A percentile compares a stretch with the other conserved stretches of the same genome.
These are phyloP conservation scores for Oopsacas minuta DNA, from an alignment of 37 sponge, comb jelly and placozoan genomes.

Conservation along the genomic window DNA sequence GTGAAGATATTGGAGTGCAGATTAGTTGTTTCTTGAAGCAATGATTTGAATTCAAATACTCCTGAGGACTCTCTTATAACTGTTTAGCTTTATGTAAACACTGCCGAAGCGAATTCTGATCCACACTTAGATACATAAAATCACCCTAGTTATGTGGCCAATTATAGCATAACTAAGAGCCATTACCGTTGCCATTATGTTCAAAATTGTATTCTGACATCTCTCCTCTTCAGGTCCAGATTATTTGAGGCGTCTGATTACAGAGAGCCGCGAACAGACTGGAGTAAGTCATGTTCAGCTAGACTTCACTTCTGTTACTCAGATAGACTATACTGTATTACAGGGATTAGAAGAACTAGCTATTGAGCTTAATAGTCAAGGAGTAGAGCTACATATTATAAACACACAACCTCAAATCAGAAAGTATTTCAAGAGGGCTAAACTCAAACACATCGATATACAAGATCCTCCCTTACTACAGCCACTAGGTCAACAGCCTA, in stretches of 20 bases:
- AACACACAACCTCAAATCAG: neutral
- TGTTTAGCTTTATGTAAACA: neutral
- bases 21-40: neutral
- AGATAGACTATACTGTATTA: neutral
- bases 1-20: neutral
- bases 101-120: constrained; percentile 15
- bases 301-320: neutral
- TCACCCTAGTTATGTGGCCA: no score
- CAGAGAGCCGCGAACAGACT: neutral
- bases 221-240: constrained; percentile 1
- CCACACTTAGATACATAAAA: neutral
- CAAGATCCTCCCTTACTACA: neutral
- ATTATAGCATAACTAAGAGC: no score
- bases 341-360: constrained; percentile 4
- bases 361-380: neutral
- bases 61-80: no score
- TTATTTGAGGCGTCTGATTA: neutral
- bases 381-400: constrained; percentile 9
- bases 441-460: neutral
- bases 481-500: neutral
- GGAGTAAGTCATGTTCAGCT: neutral
- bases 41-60: neutral
- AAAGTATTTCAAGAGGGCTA: neutral
- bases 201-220: no score
- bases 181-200: no score